A percentile compares a stretch with the other conserved stretches of the same genome.
These are phyloP conservation scores for Lithosia quadra DNA, from an alignment of 2,888 invertebrate genomes.

Conservation along the genomic window DNA sequence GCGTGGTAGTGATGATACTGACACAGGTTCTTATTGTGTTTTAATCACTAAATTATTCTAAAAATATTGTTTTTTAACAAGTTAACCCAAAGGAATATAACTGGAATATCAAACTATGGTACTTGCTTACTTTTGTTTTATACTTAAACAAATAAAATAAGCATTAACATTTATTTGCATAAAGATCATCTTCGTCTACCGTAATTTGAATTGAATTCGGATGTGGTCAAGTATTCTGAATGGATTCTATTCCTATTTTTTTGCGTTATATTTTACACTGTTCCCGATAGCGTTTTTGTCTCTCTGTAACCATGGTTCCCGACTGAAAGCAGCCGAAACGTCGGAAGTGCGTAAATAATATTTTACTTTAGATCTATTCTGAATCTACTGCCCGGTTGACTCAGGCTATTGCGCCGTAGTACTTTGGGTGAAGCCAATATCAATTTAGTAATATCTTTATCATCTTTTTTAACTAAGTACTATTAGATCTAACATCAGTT, in stretches of 20 bases:
- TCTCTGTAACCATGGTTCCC: too few species aligned
- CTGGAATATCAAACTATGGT: too few species aligned
- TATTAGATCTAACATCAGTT: neutral
- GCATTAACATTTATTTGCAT: too few species aligned
- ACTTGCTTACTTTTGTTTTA: too few species aligned
- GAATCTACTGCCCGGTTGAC: neutral
- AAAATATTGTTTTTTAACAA: neutral
- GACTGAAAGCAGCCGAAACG: too few species aligned
- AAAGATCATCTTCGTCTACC: neutral
- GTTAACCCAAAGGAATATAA: too few species aligned
- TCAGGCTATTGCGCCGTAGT: too few species aligned
- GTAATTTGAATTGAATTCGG: neutral
- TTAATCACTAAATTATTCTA: neutral
- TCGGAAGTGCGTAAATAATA: too few species aligned
- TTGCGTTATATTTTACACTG: too few species aligned
- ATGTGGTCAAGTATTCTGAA: neutral
- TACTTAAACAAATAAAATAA: too few species aligned
- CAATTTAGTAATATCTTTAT: neutral
- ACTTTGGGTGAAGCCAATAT: neutral
- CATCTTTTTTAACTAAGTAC: neutral
- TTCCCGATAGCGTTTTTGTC: too few species aligned
- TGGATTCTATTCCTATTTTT: neutral
- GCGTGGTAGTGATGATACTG: conserved; percentile 74
- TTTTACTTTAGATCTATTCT: neutral
- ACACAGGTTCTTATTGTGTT: conserved; percentile 64